Percentiles rank a stretch among this genome's conserved stretches.
These are phyloP conservation scores for Myopa tessellatipennis DNA, from an alignment of 2,888 invertebrate species.

Conservation along the genomic window DNA sequence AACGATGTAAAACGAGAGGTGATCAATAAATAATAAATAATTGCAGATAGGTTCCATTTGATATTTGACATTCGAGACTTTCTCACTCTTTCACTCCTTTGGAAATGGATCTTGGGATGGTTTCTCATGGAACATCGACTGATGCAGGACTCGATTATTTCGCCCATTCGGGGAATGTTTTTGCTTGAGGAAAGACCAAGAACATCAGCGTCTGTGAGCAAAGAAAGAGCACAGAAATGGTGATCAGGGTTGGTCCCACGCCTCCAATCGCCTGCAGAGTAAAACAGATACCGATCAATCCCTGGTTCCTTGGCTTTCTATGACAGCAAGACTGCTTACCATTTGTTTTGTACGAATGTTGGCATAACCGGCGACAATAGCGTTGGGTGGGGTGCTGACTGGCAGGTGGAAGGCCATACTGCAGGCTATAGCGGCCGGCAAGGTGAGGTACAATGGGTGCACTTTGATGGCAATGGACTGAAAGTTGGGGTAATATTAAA, in stretches of 20 bases:
- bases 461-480: conserved; percentile 77
- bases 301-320: neutral
- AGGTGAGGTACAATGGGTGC: conserved; percentile 87
- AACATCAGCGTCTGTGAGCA: conserved; percentile 79
- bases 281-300: conserved; percentile 41
- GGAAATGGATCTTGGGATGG: too few species aligned
- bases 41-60: too few species aligned
- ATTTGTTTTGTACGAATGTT: conserved; percentile 81
- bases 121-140: too few species aligned
- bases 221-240: conserved; percentile 75
- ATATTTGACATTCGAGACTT: too few species aligned
- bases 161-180: conserved; percentile 34
- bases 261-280: conserved; percentile 75
- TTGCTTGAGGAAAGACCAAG: conserved; percentile 70
- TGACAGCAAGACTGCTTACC: conserved; percentile 66
- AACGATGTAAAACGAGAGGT: too few species aligned
- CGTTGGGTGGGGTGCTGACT: conserved; percentile 94
- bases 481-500: conserved; percentile 23
- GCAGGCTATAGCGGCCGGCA: conserved; percentile 85
- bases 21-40: too few species aligned
- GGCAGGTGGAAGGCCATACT: conserved; percentile 93
- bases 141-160: neutral
- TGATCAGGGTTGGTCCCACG: conserved; percentile 78
- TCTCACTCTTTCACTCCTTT: too few species aligned
- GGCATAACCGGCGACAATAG: conserved; percentile 85